Evolutionary conservation across 2,888 invertebrate species (phyloP), one percentile per base, ranked within the genome.

Genomic region (Plagiodera versicolora): DNA sequence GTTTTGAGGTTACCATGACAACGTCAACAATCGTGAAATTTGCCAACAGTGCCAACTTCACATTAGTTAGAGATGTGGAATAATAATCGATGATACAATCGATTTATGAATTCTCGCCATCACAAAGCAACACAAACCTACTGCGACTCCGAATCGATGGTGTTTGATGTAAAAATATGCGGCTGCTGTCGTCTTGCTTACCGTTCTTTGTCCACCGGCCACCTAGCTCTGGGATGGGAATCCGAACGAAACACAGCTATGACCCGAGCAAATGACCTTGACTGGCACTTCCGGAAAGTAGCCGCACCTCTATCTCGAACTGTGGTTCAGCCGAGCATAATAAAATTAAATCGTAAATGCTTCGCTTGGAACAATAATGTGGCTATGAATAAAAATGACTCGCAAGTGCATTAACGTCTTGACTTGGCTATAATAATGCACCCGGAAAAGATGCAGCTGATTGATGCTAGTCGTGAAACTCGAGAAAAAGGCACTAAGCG

Each of bases 201-300:
- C 65, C 65, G 64, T 62, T 32, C 11, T 10, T 6, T 11, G 32
- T 32, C 11, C 32, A 32, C 10, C 24, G 64, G 66, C 65, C 63
- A 44, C 63, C 65, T 14, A 57, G n/a, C n/a, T n/a, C n/a, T 48
- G 61, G 65, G 63, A 66, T 66, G 65, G 60, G 65, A 39, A 39
- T 14, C 8, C 14, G 14, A 63, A 67, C 65, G 64, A 61, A 63
- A 67, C n/a, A n/a, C 68, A 67, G 67, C 69, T 69, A 69, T 68
- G 70, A 69, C 71, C 71, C 61, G 71, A 70, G 70, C 67, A 68
- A 70, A 69, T 72, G 72, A 69, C 74, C 74, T 74, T 74, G 74
- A 70, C 67, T 66, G 65, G 67, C 66, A 73, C 73, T 74, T 74
- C 74, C 74, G 74, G 74, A 73, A 74, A 73, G 71, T 71, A 68